phyloP scores from a whole-genome alignment of 2,797 vertebrate species.

The Pterois miles region DNA sequence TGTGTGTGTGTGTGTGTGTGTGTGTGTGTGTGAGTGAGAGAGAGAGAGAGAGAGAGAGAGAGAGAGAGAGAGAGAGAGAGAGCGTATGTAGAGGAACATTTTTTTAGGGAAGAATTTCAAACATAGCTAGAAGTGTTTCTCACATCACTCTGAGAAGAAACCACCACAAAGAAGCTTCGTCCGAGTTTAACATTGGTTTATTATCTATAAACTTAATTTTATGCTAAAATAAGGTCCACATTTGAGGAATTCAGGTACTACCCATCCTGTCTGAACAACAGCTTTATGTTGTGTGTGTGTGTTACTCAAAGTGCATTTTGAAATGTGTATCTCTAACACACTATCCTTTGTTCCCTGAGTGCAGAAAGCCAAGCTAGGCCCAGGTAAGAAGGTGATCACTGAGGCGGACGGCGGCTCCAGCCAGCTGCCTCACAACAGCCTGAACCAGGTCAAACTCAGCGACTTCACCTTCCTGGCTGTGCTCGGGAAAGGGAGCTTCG shows the following conservation, averaged over 20 bases:
- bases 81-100: neutral
- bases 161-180: slow-evolving; percentile 3
- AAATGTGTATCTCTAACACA: slow-evolving; percentile 19
- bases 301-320: neutral
- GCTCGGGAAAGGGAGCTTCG: slow-evolving; percentile 97
- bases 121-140: neutral
- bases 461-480: slow-evolving; percentile 96
- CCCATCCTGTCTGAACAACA: neutral
- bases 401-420: slow-evolving; percentile 84
- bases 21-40: too few relatives aligned
- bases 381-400: slow-evolving; percentile 90
- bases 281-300: slow-evolving; percentile 5
- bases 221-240: neutral
- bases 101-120: neutral
- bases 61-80: too few relatives aligned
- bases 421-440: slow-evolving; percentile 85
- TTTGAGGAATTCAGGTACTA: neutral
- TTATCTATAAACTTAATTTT: neutral
- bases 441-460: slow-evolving; percentile 90
- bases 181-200: neutral
- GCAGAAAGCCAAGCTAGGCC: slow-evolving; percentile 97
- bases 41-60: too few relatives aligned
- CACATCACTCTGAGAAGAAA: neutral
- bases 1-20: too few relatives aligned
- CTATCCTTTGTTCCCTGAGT: slow-evolving; percentile 60